These are phyloP conservation scores for Lepidonotus clava DNA, from an alignment of 2,888 invertebrate species.

Conservation along the genomic window DNA sequence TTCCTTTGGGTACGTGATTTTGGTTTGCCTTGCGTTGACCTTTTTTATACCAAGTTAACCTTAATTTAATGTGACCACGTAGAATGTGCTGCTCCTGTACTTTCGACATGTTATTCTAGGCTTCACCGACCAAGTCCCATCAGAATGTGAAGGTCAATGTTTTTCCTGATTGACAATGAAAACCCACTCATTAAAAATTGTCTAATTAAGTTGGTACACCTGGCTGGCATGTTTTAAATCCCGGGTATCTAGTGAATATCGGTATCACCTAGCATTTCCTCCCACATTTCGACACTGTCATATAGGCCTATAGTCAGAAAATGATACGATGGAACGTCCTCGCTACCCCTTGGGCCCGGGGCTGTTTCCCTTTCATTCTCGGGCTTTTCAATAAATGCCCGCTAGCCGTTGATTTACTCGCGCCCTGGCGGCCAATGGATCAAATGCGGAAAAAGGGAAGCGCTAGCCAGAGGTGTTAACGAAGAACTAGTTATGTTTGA, in stretches of 20 bases:
- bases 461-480: conserved; percentile 20
- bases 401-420: not conserved
- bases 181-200: not conserved
- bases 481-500: conserved; percentile 29
- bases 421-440: conserved; percentile 29
- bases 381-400: conserved; percentile 2
- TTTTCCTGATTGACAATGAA: not conserved
- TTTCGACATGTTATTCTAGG: not conserved
- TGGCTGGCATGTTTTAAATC: too few relatives aligned
- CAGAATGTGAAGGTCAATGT: not conserved
- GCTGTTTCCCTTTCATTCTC: conserved; percentile 20
- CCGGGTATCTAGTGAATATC: too few relatives aligned
- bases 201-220: too few relatives aligned
- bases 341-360: not conserved
- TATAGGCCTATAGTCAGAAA: too few relatives aligned
- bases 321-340: too few relatives aligned
- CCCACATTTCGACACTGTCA: too few relatives aligned
- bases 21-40: not conserved
- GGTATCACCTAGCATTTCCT: too few relatives aligned
- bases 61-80: not conserved
- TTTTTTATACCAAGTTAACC: not conserved
- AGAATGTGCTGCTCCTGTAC: not conserved
- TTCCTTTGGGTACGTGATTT: conserved; percentile 49
- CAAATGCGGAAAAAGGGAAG: conserved; percentile 20
- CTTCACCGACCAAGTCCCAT: not conserved